A percentile compares a stretch with the other conserved stretches of the same genome.
These are phyloP conservation scores for Suricata suricatta DNA, from an alignment of 2,113 vertebrate species.

Conservation along the genomic window DNA sequence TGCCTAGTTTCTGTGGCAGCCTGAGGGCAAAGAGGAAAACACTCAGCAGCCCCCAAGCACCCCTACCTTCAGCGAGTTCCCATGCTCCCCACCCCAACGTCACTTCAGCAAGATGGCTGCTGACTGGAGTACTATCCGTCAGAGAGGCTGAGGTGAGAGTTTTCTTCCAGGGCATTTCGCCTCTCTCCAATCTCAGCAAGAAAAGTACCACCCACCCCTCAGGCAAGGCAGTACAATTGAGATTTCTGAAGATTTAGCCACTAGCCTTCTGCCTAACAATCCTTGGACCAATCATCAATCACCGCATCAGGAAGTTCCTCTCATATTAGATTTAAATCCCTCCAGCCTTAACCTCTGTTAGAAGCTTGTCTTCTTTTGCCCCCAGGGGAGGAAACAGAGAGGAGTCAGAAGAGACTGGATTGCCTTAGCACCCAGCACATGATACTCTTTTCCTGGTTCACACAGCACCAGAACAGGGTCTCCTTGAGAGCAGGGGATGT, in stretches of 20 bases:
- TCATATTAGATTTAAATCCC: not conserved
- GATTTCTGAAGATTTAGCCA: not conserved
- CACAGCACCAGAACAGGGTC: not conserved
- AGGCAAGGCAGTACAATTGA: not conserved
- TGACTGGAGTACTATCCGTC: not conserved
- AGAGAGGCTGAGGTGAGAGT: not conserved
- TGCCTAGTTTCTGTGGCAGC: conserved; percentile 15
- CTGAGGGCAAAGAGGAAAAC: not conserved
- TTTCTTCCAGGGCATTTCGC: not conserved
- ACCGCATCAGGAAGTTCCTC: conserved; percentile 24
- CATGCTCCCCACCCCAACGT: not conserved
- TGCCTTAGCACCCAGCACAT: not conserved
- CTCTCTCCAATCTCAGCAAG: conserved; percentile 16
- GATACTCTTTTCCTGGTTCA: not conserved
- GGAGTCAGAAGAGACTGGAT: not conserved
- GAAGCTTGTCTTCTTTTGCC: not conserved
- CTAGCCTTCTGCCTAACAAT: not conserved
- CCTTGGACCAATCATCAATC: not conserved
- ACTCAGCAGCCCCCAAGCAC: not conserved
- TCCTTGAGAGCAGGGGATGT: not conserved
- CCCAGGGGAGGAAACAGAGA: not conserved
- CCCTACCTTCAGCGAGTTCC: not conserved
- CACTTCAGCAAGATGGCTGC: conserved; percentile 40
- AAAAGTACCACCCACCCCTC: not conserved
- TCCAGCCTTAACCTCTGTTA: not conserved